A percentile compares a stretch with the other conserved stretches of the same genome.
phyloP scores from a whole-genome alignment of 2,888 invertebrate species.

The Adineta ricciae region DNA sequence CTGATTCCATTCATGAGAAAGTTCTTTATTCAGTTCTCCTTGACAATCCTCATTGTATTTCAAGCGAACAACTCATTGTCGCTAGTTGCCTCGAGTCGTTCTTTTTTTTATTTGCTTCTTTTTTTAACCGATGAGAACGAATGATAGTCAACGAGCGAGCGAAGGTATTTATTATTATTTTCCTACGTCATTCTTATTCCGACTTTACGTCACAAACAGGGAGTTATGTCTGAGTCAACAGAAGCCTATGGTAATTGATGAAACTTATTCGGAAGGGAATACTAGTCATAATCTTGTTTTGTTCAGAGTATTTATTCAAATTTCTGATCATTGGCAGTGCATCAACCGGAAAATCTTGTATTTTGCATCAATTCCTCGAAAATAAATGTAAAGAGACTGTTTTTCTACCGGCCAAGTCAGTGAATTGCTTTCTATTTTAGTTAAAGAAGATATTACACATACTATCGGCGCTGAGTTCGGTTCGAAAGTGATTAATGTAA shows the following conservation, averaged over 20 bases:
- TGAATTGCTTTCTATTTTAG: slow-evolving; percentile 51
- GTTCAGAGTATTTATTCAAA: slow-evolving; percentile 67
- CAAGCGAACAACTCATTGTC: neutral
- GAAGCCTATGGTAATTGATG: neutral
- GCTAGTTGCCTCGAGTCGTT: neutral
- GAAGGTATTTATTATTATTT: neutral
- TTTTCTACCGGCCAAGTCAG: slow-evolving; percentile 43
- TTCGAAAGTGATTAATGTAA: slow-evolving; percentile 71
- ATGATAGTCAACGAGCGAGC: neutral
- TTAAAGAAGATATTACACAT: slow-evolving; percentile 71
- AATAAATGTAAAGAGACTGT: slow-evolving; percentile 66
- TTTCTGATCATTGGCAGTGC: slow-evolving; percentile 75
- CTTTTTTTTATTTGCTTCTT: neutral
- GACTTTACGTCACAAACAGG: neutral
- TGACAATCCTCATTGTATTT: neutral
- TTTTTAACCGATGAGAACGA: neutral
- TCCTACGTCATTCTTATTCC: neutral
- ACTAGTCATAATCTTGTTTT: neutral
- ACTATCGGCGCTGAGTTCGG: slow-evolving; percentile 78
- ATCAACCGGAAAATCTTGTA: slow-evolving; percentile 70
- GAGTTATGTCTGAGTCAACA: neutral
- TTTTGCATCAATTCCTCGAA: slow-evolving; percentile 72
- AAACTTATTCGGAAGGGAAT: too few relatives aligned
- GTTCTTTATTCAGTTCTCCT: neutral
- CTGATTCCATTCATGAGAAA: neutral